These are phyloP conservation scores for Tortricodes alternella DNA, from an alignment of 2,888 invertebrate species.

Conservation along the genomic window DNA sequence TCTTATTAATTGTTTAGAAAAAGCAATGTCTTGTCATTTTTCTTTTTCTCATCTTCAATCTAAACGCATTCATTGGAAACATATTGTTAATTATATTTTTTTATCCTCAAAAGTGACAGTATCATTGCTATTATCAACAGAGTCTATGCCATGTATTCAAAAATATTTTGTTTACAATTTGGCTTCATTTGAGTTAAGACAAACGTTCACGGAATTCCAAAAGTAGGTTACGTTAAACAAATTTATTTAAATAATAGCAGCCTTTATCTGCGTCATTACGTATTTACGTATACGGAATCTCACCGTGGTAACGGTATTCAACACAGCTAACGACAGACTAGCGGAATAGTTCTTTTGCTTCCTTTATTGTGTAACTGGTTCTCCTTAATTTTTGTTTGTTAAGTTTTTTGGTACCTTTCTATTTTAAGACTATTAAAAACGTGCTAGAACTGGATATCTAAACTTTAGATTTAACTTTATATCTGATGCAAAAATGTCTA, in stretches of 20 bases:
- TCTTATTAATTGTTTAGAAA: too few relatives aligned
- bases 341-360: constrained; percentile 25
- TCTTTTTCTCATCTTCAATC: too few relatives aligned
- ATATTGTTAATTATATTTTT: too few relatives aligned
- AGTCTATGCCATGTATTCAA: not conserved
- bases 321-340: constrained; percentile 16
- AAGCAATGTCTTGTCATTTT: too few relatives aligned
- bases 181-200: not conserved
- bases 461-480: too few relatives aligned
- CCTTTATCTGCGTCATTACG: constrained; percentile 15
- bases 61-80: too few relatives aligned
- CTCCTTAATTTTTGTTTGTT: not conserved
- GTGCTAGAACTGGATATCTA: too few relatives aligned
- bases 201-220: not conserved
- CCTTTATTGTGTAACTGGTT: constrained; percentile 26
- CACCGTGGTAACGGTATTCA: constrained; percentile 23
- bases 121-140: too few relatives aligned
- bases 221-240: constrained; percentile 20
- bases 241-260: constrained; percentile 15
- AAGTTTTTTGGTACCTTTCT: not conserved
- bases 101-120: too few relatives aligned
- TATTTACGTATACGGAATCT: constrained; percentile 18
- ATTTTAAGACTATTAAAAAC: too few relatives aligned
- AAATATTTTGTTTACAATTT: not conserved
- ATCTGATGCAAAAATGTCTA: too few relatives aligned